Percentiles rank a stretch among this genome's conserved stretches.
phyloP scores from a whole-genome alignment of 2,888 invertebrate genomes.

The Sarcophaga rosellei region DNA sequence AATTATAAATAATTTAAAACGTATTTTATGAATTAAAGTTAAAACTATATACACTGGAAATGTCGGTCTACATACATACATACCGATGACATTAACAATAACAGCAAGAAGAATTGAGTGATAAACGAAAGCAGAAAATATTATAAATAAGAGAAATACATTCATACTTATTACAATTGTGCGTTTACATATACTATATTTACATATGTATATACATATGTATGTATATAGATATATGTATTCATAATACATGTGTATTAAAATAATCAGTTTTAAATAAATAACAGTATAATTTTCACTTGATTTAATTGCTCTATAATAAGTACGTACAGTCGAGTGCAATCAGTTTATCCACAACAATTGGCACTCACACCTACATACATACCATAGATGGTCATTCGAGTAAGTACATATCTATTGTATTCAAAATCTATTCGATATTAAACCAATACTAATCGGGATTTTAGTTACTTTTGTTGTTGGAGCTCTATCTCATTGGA shows the following conservation, averaged over 20 bases:
- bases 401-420: too few relatives aligned
- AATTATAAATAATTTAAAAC: background rate
- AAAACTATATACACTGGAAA: background rate
- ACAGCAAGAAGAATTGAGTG: background rate
- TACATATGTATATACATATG: too few relatives aligned
- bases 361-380: background rate
- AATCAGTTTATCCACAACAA: background rate
- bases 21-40: background rate
- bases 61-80: background rate
- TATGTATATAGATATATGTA: background rate
- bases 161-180: too few relatives aligned
- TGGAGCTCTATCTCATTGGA: too few relatives aligned
- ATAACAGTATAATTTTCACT: conserved; percentile 7
- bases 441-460: too few relatives aligned
- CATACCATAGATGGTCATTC: background rate
- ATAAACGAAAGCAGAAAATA: background rate
- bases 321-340: background rate
- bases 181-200: too few relatives aligned
- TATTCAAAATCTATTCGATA: too few relatives aligned
- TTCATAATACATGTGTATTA: background rate
- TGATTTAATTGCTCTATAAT: conserved; percentile 7
- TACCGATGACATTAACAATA: background rate
- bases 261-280: conserved; percentile 4
- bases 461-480: too few relatives aligned
- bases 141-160: too few relatives aligned